Evolutionary conservation across 2,888 invertebrate genomes (phyloP).

Genomic region (Syrphus vitripennis): DNA sequence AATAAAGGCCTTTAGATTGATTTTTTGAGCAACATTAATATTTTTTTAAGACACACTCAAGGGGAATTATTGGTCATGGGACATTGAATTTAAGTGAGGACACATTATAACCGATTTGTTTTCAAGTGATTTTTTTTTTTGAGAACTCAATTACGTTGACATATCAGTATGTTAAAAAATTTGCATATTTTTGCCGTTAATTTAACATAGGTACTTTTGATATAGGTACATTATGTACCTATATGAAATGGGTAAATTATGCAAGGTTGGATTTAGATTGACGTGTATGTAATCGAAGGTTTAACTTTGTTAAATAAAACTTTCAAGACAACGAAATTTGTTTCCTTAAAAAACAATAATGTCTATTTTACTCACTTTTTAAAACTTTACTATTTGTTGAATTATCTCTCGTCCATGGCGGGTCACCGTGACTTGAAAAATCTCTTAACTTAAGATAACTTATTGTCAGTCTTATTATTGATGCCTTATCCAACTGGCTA

Average conservation of each 20-base stretch:
- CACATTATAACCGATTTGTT: conserved; percentile 7
- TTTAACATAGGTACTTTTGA: background rate
- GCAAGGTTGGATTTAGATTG: background rate
- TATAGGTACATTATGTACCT: too few relatives aligned
- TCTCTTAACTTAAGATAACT: conserved; percentile 96
- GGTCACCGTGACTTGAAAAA: conserved; percentile 97
- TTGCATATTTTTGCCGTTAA: conserved; percentile 9
- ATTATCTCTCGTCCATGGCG: conserved; percentile 95
- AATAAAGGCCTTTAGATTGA: conserved; percentile 45
- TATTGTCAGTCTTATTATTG: conserved; percentile 97
- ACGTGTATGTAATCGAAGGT: background rate
- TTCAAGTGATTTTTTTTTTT: conserved; percentile 11
- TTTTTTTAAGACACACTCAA: conserved; percentile 6
- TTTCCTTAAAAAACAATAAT: too few relatives aligned
- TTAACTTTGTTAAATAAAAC: background rate
- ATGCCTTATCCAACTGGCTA: conserved; percentile 96
- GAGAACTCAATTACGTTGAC: conserved; percentile 39
- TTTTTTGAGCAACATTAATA: conserved; percentile 8
- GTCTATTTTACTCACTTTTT: conserved; percentile 85
- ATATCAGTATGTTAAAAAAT: background rate
- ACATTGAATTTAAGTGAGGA: conserved; percentile 64
- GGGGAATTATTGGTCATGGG: conserved; percentile 39
- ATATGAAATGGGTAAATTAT: background rate
- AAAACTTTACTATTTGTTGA: conserved; percentile 90
- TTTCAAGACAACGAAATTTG: background rate